Base-by-base conservation (phyloP, 2,888 invertebrate genomes). In the Myathropa florea region DNA sequence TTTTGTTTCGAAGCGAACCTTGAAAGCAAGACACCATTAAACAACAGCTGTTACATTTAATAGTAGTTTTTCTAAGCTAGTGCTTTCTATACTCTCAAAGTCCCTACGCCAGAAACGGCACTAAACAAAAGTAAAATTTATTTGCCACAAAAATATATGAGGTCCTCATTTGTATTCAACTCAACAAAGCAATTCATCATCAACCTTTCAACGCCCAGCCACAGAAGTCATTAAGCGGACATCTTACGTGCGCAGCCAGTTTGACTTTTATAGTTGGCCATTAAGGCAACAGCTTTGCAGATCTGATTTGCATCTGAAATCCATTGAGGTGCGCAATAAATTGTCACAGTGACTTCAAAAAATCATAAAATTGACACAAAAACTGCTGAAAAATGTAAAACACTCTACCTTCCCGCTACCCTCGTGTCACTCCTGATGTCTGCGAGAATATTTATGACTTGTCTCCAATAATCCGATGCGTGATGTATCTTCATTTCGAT, bases 321-420 rank as follows among this genome's bases (percentile, higher is more conserved):
- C 82, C 70, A 86, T 86, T 83, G 36, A 63, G 57, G 75, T 71
- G 26, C 33, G 46, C 59, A 57, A 83, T 86, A 83, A 83, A 86
- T 86, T 73, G 82, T 33, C 78, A 65, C 78, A 75, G 82, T n/a
- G 60, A 70, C 73, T 46, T 72, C 60, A 72, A 57, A 86, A 83
- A 61, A 59, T 86, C 86, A 79, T 83, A 86, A 86, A 83, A 86
- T 75, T 83, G 70, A 78, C 78, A 79, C 65, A 75, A 67, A 82
- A 79, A 83, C 18, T 83, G 78, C 65, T 1, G 73, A 73, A 86
- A 82, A 79, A 83, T 79, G 61, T 75, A 78, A 76, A 82, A 75
- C 18, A 76, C 30, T 24, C 36, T 26, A 53, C 46, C 14, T 12
- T 53, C 57, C n/a, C n/a, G n/a, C n/a, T n/a, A 55, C 70, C 82